phyloP scores from a whole-genome alignment of 1,140 invertebrate genomes.

The Heliconius eleuchia region DNA sequence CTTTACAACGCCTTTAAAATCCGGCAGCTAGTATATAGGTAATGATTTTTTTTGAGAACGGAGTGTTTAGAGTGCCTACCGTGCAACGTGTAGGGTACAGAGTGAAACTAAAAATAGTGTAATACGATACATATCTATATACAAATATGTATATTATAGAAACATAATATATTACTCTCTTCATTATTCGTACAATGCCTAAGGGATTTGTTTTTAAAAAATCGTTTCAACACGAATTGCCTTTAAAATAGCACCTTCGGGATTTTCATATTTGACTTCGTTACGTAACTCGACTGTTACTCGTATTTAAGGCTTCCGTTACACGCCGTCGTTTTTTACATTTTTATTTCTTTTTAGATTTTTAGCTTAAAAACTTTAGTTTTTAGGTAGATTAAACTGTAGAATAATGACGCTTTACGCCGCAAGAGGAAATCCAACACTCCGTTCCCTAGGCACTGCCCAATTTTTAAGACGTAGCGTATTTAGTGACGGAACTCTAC shows the following conservation, averaged over 20 bases:
- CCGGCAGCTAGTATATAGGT: no score
- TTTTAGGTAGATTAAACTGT: not conserved
- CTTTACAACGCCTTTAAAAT: no score
- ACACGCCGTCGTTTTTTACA: not conserved
- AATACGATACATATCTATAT: no score
- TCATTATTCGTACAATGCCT: not conserved
- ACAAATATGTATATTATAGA: not conserved
- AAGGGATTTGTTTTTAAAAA: not conserved
- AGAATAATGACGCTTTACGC: no score
- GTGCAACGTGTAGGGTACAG: no score
- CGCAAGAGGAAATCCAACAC: not conserved
- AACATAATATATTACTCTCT: not conserved
- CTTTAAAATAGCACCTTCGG: slow-evolving; percentile 3
- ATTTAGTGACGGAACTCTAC: not conserved
- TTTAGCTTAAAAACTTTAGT: not conserved
- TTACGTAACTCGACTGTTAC: slow-evolving; percentile 11
- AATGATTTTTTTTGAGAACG: no score
- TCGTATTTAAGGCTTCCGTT: not conserved
- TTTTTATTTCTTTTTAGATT: not conserved
- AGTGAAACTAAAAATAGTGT: no score
- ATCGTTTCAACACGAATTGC: not conserved
- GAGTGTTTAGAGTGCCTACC: no score
- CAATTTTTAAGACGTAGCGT: not conserved
- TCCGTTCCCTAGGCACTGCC: not conserved
- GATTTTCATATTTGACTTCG: not conserved